Base-by-base conservation (phyloP, 2,888 invertebrate species). In the Ctena decussata region DNA sequence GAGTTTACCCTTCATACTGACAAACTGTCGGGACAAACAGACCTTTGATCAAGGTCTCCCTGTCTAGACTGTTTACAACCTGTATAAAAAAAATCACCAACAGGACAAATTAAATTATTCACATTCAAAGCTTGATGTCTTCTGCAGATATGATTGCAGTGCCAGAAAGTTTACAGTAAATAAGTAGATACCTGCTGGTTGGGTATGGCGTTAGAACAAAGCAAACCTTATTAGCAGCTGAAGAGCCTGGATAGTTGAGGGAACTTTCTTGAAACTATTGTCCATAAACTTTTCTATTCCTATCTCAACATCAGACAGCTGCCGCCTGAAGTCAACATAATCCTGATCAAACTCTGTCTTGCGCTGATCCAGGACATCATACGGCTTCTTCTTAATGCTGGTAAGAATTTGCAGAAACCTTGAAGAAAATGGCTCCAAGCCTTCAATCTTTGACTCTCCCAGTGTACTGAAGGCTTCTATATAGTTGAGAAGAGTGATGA, bases 281-380 rank as follows among this genome's bases (percentile, higher is more conserved):
- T 93, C 92, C 94, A 95, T 94, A 82, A 95, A 95, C 37, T 86
- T 89, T 75, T 94, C 93, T 72, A 95, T 91, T 12, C 91, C 89
- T 37, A 79, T 79, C 96, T 98, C 98, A 27, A 97, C 97, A 82
- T 97, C 97, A 2, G 97, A 97, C 0, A 98, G 97, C 76, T 96
- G 96, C 86, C 97, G 97, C 90, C 97, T 97, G 93, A 98, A 98
- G 15, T 96, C 96, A 80, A 97, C 97, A 94, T 97, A 98, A 94
- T 98, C 98, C 71, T 96, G 96, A 92, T 98, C 97, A 94, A 98
- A 98, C 92, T 97, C 97, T 0, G 96, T 95, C 91, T 97, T 97
- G 92, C 98, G 97, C 94, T 98, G 98, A 95, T 98, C 97, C 57
- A 98, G 95, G 0, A 98, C 97, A 95, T 98, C 98, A 91, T 98